Evolutionary conservation across 2,888 invertebrate genomes (phyloP).

Genomic region (Temnothorax rugatulus): DNA sequence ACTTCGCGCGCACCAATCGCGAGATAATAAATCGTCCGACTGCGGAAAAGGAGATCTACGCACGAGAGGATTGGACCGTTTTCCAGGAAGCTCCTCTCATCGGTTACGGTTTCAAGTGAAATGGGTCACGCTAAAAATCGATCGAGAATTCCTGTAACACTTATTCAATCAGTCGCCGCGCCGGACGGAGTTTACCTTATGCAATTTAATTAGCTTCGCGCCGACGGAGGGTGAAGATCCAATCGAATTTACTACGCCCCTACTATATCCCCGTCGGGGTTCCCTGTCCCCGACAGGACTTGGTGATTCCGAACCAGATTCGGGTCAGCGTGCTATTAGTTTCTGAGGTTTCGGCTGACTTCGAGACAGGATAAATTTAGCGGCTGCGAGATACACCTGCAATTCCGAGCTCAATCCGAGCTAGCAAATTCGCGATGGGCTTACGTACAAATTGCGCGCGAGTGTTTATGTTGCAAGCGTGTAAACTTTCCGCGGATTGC

Average conservation of each 20-base stretch:
- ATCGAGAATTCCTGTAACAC: conserved; percentile 35
- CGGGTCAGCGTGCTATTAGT: conserved; percentile 69
- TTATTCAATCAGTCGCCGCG: conserved; percentile 37
- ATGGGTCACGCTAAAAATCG: conserved; percentile 19
- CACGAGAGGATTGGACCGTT: not conserved
- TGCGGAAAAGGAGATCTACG: not conserved
- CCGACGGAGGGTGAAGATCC: conserved; percentile 41
- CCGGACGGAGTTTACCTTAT: conserved; percentile 37
- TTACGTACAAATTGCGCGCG: conserved; percentile 7
- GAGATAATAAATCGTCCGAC: conserved; percentile 12
- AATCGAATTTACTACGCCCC: conserved; percentile 62
- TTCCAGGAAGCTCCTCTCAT: not conserved
- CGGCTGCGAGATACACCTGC: not conserved
- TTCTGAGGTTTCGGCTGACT: conserved; percentile 44
- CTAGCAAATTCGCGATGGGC: not conserved
- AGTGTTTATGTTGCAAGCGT: conserved; percentile 14
- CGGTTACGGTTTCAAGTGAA: conserved; percentile 2
- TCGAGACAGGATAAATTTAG: conserved; percentile 66
- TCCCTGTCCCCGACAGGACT: conserved; percentile 60
- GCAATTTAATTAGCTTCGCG: conserved; percentile 67
- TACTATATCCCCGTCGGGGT: conserved; percentile 54
- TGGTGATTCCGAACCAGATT: conserved; percentile 63
- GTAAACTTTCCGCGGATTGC: not conserved
- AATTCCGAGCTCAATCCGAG: not conserved
- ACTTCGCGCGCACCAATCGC: not conserved